phyloP scores from a whole-genome alignment of 2,888 invertebrate species.

The Hypomecis punctinalis region DNA sequence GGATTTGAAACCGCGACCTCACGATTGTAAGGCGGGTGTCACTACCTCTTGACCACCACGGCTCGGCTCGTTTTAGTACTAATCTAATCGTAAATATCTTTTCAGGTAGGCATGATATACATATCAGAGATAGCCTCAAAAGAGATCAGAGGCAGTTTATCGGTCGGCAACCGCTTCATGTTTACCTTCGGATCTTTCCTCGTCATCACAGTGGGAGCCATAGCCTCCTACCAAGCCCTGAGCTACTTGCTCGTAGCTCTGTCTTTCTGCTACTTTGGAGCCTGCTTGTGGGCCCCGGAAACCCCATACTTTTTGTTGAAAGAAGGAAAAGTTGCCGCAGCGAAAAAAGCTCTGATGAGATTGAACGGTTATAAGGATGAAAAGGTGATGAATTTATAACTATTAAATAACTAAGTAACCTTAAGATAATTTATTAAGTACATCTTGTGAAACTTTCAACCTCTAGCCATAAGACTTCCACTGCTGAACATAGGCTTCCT shows the following conservation, averaged over 20 bases:
- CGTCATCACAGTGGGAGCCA: slow-evolving; percentile 66
- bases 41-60: no score
- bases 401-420: no score
- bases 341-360: slow-evolving; percentile 63
- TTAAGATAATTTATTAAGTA: no score
- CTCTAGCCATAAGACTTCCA: no score
- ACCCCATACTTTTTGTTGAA: slow-evolving; percentile 84
- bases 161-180: slow-evolving; percentile 60
- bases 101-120: slow-evolving; percentile 70
- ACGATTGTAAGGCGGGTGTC: no score
- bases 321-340: slow-evolving; percentile 69
- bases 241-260: slow-evolving; percentile 72
- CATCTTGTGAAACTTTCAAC: no score
- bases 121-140: slow-evolving; percentile 74
- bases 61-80: no score
- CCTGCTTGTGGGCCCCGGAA: slow-evolving; percentile 83
- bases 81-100: slow-evolving; percentile 2
- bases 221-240: slow-evolving; percentile 62
- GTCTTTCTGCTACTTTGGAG: slow-evolving; percentile 72
- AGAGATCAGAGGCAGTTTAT: slow-evolving; percentile 68
- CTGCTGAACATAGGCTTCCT: no score
- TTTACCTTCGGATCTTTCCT: slow-evolving; percentile 68
- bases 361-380: slow-evolving; percentile 64
- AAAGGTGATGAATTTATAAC: slow-evolving; percentile 44
- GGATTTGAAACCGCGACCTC: no score